Evolutionary conservation across 92 coral and sea anemone genomes (phyloP).

Genomic region (Virgularia gustaviana): DNA sequence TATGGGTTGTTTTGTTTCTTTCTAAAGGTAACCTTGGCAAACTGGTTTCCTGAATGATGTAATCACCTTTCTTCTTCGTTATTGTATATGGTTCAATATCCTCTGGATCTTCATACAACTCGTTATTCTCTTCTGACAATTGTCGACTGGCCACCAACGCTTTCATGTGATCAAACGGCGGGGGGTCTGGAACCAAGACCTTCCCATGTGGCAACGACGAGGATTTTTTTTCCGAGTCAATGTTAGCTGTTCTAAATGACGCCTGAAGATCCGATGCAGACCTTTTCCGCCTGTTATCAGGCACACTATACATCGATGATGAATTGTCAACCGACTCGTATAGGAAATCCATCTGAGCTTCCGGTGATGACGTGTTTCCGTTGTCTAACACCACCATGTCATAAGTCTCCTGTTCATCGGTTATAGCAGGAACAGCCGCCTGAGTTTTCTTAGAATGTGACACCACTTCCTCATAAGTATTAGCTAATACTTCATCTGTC

Average conservation of each 20-base stretch:
- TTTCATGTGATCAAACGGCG: neutral
- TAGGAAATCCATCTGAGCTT: too few relatives aligned
- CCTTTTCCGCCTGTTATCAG: neutral
- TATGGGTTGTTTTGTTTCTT: too few relatives aligned
- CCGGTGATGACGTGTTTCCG: too few relatives aligned
- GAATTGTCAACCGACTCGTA: neutral
- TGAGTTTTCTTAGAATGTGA: neutral
- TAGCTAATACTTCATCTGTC: too few relatives aligned
- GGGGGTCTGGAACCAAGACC: neutral
- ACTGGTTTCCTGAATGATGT: constrained; percentile 22
- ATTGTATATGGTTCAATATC: constrained; percentile 28
- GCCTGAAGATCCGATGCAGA: neutral
- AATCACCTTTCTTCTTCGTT: constrained; percentile 16
- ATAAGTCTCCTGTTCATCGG: too few relatives aligned
- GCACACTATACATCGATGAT: neutral
- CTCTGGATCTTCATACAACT: too few relatives aligned
- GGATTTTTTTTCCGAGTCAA: neutral
- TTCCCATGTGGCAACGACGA: neutral
- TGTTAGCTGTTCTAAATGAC: neutral
- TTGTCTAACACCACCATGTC: too few relatives aligned
- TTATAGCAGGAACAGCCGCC: neutral
- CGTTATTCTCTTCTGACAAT: neutral
- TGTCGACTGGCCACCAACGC: neutral
- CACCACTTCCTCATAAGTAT: too few relatives aligned
- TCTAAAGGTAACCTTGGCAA: neutral